These are phyloP conservation scores for Tyria jacobaeae DNA, from an alignment of 2,888 invertebrate species.

Conservation along the genomic window DNA sequence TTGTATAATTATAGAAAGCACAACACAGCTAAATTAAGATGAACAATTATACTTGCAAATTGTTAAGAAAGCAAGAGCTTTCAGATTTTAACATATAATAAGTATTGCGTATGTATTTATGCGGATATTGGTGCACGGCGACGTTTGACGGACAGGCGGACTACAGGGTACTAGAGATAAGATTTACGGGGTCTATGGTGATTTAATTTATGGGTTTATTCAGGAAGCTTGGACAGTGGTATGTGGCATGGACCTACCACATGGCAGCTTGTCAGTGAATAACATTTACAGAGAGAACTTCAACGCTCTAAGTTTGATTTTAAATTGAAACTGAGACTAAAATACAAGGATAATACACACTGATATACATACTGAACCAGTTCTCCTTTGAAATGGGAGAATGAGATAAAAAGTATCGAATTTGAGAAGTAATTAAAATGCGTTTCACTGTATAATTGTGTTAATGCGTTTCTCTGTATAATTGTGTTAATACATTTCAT, in stretches of 20 bases:
- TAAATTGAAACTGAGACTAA: too few species aligned
- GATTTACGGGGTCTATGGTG: constrained; percentile 23
- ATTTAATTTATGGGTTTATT: constrained; percentile 19
- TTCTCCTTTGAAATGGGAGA: too few species aligned
- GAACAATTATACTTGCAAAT: constrained; percentile 50
- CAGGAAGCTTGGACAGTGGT: constrained; percentile 6
- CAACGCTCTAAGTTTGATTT: background rate
- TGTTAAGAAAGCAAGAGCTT: constrained; percentile 44
- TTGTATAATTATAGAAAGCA: constrained; percentile 18
- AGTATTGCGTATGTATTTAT: constrained; percentile 49
- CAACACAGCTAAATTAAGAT: constrained; percentile 36
- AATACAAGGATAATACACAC: too few species aligned
- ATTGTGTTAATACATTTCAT: too few species aligned
- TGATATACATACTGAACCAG: too few species aligned
- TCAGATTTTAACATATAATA: constrained; percentile 44
- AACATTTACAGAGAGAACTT: background rate
- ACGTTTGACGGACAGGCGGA: constrained; percentile 17
- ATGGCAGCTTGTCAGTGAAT: background rate
- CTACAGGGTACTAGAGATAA: constrained; percentile 1
- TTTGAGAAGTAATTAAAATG: too few species aligned
- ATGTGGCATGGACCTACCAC: constrained; percentile 5
- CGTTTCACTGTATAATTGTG: too few species aligned
- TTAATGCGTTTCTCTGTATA: too few species aligned
- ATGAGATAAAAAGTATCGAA: too few species aligned
- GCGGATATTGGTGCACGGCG: constrained; percentile 13